Base-by-base conservation (phyloP, 2,888 invertebrate species). In the Drosophila buzzatii region DNA sequence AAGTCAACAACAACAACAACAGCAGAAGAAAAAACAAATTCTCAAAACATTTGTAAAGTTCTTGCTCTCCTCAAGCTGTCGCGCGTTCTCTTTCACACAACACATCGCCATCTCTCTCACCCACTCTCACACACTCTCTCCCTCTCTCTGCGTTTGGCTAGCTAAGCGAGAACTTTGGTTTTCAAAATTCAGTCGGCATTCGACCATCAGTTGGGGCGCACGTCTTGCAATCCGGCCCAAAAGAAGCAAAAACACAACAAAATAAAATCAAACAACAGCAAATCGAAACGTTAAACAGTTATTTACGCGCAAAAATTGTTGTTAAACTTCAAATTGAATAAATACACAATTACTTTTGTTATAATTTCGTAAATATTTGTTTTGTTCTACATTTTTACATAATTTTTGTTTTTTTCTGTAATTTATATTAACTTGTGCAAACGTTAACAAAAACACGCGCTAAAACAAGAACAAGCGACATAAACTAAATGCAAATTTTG, bases 121-220 rank as follows among this genome's bases (percentile, higher is more conserved):
- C 10, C 20, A 18, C 55, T 42, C 61, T 51, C 51, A 35, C 41
- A 4, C 65, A 20, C 35, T 41, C 35, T n/a, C 39, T 53, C 59
- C 23, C 62, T 44, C 37, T 58, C 45, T 57, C 57, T 56, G 64
- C 59, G 45, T 27, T 44, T 75, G 83, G 64, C 79, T 82, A 82
- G 82, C 85, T 74, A 85, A 83, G 76, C 83, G 86, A 85, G 85
- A 85, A 85, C 85, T 85, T 85, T 85, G 85, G 85, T 79, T 87
- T 87, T 83, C 78, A 85, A 87, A 87, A 82, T 82, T 87, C 85
- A 86, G 86, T 87, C 85, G 85, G 85, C 82, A 75, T 81, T 86
- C 88, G 87, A 87, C 88, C 85, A 81, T 82, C 88, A 88, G 82
- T 75, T 81, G 88, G 63, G 76, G 71, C 85, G 78, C 79, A 83